A percentile compares a stretch with the other conserved stretches of the same genome.
Evolutionary conservation across 2,113 vertebrate genomes (phyloP).

Genomic region (Dinomys branickii): DNA sequence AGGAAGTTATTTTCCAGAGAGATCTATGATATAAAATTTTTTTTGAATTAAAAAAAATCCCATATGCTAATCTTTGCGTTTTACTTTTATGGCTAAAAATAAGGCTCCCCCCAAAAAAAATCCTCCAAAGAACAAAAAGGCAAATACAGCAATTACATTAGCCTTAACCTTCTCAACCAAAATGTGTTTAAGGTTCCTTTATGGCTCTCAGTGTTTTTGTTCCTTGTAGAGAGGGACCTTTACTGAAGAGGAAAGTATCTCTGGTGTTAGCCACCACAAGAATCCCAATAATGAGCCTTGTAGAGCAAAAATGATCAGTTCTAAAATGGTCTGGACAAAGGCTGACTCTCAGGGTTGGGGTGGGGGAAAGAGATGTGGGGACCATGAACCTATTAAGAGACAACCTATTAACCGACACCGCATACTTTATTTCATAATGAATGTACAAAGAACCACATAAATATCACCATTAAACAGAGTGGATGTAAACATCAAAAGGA

Average conservation of each 20-base stretch:
- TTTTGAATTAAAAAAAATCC: slow-evolving; percentile 47
- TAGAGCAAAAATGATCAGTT: not conserved
- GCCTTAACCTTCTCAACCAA: slow-evolving; percentile 58
- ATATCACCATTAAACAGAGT: slow-evolving; percentile 56
- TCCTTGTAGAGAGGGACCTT: slow-evolving; percentile 57
- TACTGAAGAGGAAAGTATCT: not conserved
- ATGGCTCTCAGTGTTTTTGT: slow-evolving; percentile 59
- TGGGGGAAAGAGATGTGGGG: not conserved
- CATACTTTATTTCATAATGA: slow-evolving; percentile 70
- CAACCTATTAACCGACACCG: not conserved
- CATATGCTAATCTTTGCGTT: slow-evolving; percentile 49
- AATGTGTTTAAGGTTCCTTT: slow-evolving; percentile 76
- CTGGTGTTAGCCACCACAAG: slow-evolving; percentile 56
- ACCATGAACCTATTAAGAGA: not conserved
- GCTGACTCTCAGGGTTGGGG: not conserved
- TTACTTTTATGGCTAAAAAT: slow-evolving; percentile 65
- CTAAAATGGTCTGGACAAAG: slow-evolving; percentile 18
- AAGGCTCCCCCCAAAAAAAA: not conserved
- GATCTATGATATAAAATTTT: not conserved
- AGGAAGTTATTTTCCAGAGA: slow-evolving; percentile 52
- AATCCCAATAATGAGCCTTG: slow-evolving; percentile 64
- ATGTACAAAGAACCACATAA: slow-evolving; percentile 64
- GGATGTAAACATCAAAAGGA: slow-evolving; percentile 67
- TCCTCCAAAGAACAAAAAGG: not conserved
- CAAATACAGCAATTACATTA: slow-evolving; percentile 66